These are phyloP conservation scores for Boloria euphrosyne DNA, from an alignment of 2,888 invertebrate genomes.

Conservation along the genomic window DNA sequence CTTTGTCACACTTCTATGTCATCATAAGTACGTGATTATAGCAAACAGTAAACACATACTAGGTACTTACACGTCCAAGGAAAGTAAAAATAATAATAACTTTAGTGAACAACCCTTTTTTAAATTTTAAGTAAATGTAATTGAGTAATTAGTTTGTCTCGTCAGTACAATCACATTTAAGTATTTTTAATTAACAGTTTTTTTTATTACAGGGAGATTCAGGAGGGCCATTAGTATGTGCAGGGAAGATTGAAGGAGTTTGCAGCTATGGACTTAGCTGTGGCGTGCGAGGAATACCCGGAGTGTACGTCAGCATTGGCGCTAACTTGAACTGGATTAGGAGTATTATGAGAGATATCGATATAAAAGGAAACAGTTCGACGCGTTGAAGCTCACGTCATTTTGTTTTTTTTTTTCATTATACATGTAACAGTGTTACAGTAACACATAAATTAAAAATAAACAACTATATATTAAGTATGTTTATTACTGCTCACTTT, in stretches of 20 bases:
- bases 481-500: too few relatives aligned
- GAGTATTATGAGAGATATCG: constrained; percentile 15
- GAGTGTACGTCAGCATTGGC: constrained; percentile 67
- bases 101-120: too few relatives aligned
- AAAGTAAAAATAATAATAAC: background rate
- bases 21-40: constrained; percentile 6
- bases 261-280: constrained; percentile 72
- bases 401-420: background rate
- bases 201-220: constrained; percentile 67
- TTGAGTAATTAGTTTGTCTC: too few relatives aligned
- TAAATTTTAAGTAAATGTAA: too few relatives aligned
- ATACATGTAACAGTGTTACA: too few relatives aligned
- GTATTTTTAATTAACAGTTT: background rate
- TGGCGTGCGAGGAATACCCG: constrained; percentile 61
- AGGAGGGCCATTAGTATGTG: constrained; percentile 70
- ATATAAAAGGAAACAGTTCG: background rate
- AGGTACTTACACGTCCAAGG: background rate
- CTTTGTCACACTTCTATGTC: background rate
- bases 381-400: background rate
- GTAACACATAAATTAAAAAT: too few relatives aligned
- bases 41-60: background rate
- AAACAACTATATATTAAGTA: too few relatives aligned
- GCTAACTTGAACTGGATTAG: constrained; percentile 66
- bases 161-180: background rate
- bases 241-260: constrained; percentile 60